phyloP scores from a whole-genome alignment of 2,888 invertebrate genomes.

The Netelia fuscicornis region DNA sequence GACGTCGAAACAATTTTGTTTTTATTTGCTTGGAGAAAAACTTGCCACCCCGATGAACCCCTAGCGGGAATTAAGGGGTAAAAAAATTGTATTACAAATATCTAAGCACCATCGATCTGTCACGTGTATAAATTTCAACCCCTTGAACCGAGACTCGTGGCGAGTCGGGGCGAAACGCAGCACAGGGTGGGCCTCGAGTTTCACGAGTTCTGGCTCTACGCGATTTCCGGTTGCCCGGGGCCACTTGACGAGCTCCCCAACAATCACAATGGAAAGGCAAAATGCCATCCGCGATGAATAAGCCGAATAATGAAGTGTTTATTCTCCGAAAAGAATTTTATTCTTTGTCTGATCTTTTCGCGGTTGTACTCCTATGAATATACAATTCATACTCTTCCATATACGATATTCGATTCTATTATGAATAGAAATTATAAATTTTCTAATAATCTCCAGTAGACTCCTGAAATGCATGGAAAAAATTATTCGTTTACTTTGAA shows the following conservation, averaged over 20 bases:
- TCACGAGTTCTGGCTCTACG: slow-evolving; percentile 63
- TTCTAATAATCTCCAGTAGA: slow-evolving; percentile 6
- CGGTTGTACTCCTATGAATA: slow-evolving; percentile 47
- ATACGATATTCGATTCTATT: slow-evolving; percentile 43
- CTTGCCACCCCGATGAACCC: background rate
- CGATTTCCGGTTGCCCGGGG: slow-evolving; percentile 62
- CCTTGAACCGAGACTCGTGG: slow-evolving; percentile 48
- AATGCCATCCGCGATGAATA: slow-evolving; percentile 71
- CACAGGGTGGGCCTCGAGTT: slow-evolving; percentile 40
- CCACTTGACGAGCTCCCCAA: slow-evolving; percentile 56
- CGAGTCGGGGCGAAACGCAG: slow-evolving; percentile 20
- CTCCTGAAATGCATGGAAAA: background rate
- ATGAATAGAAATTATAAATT: slow-evolving; percentile 19
- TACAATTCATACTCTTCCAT: slow-evolving; percentile 37
- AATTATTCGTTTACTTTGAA: too few species aligned
- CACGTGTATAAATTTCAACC: slow-evolving; percentile 58
- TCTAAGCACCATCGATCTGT: slow-evolving; percentile 64
- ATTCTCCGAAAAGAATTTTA: slow-evolving; percentile 72
- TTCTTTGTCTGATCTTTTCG: slow-evolving; percentile 58
- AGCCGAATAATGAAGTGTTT: slow-evolving; percentile 75
- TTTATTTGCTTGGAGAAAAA: too few species aligned
- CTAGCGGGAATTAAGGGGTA: background rate
- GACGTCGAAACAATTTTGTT: too few species aligned
- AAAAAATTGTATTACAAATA: slow-evolving; percentile 39
- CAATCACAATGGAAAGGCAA: slow-evolving; percentile 50